Evolutionary conservation across 2,797 vertebrate genomes (phyloP).

Genomic region (Urocyon cinereoargenteus): DNA sequence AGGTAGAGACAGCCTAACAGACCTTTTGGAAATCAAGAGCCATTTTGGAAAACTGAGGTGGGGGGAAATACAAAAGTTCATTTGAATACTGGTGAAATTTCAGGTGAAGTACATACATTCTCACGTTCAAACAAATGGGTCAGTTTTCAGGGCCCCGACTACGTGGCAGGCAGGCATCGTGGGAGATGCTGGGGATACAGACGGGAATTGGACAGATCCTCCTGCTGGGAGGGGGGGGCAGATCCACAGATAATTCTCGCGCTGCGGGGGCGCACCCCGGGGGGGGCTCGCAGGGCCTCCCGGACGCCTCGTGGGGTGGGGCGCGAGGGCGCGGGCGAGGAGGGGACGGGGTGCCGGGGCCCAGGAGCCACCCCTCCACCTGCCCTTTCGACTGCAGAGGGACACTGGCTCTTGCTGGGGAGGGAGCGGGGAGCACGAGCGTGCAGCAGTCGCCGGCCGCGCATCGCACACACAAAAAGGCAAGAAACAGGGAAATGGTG

Average conservation of each 20-base stretch:
- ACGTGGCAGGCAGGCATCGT: background rate
- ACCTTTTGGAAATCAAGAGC: background rate
- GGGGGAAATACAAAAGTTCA: background rate
- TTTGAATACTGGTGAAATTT: background rate
- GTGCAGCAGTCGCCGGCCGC: constrained; percentile 6
- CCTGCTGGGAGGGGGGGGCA: background rate
- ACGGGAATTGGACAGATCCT: background rate
- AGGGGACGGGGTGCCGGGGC: too few species aligned
- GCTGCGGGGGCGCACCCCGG: too few species aligned
- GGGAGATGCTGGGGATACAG: background rate
- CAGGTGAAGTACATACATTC: background rate
- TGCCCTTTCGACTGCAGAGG: constrained; percentile 29
- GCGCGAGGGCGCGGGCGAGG: too few species aligned
- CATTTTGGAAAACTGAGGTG: background rate
- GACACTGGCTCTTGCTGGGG: background rate
- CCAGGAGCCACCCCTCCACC: background rate
- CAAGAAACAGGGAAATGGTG: constrained; percentile 65
- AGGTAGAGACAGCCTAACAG: background rate
- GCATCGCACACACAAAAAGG: background rate
- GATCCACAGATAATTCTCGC: too few species aligned
- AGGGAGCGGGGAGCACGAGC: background rate
- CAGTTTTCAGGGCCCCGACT: background rate
- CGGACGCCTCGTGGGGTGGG: too few species aligned
- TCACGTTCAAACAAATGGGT: background rate
- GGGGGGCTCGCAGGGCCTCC: too few species aligned